These are phyloP conservation scores for Dendrocincla fuliginosa DNA, from an alignment of 2,797 vertebrate species.

Conservation along the genomic window DNA sequence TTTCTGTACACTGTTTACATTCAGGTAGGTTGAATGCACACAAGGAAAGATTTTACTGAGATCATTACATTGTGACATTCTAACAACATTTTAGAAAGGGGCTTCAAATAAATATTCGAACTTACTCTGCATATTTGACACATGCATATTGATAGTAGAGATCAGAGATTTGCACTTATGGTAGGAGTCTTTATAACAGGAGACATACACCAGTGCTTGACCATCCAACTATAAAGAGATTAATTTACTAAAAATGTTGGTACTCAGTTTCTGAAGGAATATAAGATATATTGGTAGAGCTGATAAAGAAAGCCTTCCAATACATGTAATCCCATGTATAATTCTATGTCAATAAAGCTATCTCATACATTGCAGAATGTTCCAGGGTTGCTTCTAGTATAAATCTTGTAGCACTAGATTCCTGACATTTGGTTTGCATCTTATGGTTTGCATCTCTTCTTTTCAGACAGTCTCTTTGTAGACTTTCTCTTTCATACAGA, in stretches of 20 bases:
- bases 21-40: background rate
- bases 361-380: background rate
- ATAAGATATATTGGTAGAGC: background rate
- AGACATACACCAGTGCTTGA: background rate
- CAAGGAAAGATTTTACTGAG: background rate
- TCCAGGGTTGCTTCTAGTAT: background rate
- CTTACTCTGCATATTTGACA: background rate
- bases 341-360: background rate
- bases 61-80: background rate
- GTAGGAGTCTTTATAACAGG: background rate
- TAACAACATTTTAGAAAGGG: background rate
- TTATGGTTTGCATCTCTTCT: background rate
- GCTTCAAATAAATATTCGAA: background rate
- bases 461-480: background rate
- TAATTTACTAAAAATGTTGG: background rate
- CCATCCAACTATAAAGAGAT: background rate
- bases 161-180: background rate
- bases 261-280: background rate
- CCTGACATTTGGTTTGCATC: background rate
- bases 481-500: background rate
- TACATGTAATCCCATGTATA: background rate
- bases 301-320: background rate
- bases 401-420: background rate
- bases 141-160: background rate
- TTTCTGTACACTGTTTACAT: background rate